A percentile compares a stretch with the other conserved stretches of the same genome.
Evolutionary conservation across 2,113 vertebrate genomes (phyloP).

Genomic region (Neotoma lepida): DNA sequence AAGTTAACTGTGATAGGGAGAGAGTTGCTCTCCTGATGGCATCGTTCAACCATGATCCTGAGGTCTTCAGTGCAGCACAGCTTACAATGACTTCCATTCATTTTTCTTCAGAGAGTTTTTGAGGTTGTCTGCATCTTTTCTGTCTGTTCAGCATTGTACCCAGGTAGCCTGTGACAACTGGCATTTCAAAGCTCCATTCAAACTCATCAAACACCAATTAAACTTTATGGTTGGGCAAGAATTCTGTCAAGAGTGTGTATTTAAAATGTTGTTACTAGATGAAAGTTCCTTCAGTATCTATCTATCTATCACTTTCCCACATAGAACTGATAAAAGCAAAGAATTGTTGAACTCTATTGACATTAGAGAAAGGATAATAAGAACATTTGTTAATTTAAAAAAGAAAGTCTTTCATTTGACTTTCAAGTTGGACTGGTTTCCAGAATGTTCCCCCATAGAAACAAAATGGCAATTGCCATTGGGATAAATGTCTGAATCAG

Average conservation of each 20-base stretch:
- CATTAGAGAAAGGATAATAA: conserved; percentile 23
- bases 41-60: not conserved
- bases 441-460: not conserved
- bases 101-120: not conserved
- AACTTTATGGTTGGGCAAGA: not conserved
- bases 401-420: conserved; percentile 1
- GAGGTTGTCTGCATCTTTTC: not conserved
- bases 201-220: not conserved
- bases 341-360: conserved; percentile 12
- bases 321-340: not conserved
- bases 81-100: not conserved
- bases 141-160: not conserved
- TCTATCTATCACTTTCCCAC: not conserved
- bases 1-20: not conserved
- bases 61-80: not conserved
- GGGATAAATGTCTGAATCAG: not conserved
- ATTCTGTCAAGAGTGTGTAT: not conserved
- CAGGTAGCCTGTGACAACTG: not conserved
- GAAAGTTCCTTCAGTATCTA: not conserved
- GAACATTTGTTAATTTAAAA: conserved; percentile 3
- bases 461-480: conserved; percentile 4
- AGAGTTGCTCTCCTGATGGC: conserved; percentile 1
- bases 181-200: conserved; percentile 3
- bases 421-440: conserved; percentile 20
- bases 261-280: conserved; percentile 16